Evolutionary conservation across 2,888 invertebrate species (phyloP), one percentile per base, ranked within the genome.

Genomic region (Microchrysa polita): DNA sequence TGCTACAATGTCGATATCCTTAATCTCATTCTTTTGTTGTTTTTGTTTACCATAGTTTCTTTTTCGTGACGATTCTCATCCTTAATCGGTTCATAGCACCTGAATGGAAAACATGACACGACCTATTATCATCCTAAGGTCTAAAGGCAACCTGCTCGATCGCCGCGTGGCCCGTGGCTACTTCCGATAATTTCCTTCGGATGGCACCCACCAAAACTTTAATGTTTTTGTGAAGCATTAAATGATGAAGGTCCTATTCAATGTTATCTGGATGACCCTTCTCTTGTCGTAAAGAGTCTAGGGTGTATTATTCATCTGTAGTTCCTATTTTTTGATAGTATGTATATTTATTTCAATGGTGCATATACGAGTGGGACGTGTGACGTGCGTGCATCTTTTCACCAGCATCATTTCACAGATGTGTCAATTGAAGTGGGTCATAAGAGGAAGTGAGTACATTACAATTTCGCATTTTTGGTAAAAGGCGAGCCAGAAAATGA

Each of bases 151-250:
- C 61, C 61, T 61, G 61, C 40, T 23, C 42, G 9, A 40, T 18
- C 61, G 23, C n/a, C n/a, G n/a, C n/a, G n/a, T n/a, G n/a, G n/a
- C n/a, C n/a, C 61, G 40, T 61, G 61, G 16, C 61, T 42, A 20
- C 22, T 55, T 20, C 18, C 18, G n/a, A n/a, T 16, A 1, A 16
- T 20, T 55, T 20, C 10, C 10, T 16, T 16, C 18, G 55, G 20
- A 55, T 20, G 4, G 14, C 20, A 55, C 20, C 1, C 10, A 48
- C n/a, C n/a, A n/a, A n/a, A n/a, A n/a, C n/a, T n/a, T 12, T 12
- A 10, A 2, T 48, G 48, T 48, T 12, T 7, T n/a, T 48, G 48
- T 48, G 48, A 48, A 48, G 10, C 16, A 48, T 2, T 18, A 5
- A 34, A 61, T 40, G 61, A 40, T 40, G 61, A 61, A 40, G 34